These are phyloP conservation scores for Montipora foliosa DNA, from an alignment of 64 coral and sea anemone genomes.

Conservation along the genomic window DNA sequence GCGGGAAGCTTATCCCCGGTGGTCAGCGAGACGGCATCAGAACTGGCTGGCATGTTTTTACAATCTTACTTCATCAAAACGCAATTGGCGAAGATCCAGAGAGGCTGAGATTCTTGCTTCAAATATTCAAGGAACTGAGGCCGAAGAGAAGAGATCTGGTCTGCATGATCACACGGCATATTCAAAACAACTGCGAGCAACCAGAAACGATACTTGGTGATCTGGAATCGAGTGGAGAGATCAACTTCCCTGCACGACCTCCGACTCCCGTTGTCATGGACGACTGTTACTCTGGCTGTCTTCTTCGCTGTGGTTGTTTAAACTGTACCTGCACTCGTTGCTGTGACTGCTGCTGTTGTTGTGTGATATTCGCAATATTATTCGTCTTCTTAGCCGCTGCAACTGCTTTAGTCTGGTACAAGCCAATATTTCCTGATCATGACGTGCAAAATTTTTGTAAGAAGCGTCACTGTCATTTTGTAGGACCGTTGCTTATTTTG, in stretches of 20 bases:
- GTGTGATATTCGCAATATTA: not conserved
- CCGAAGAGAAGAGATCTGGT: slow-evolving; percentile 76
- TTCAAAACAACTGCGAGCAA: slow-evolving; percentile 21
- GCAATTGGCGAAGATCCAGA: slow-evolving; percentile 54
- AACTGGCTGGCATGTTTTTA: slow-evolving; percentile 61
- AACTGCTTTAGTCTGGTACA: not conserved
- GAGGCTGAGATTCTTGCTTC: slow-evolving; percentile 51
- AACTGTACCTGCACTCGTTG: slow-evolving; percentile 11
- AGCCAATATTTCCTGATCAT: not conserved
- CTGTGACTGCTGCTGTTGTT: not conserved
- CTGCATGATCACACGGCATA: slow-evolving; percentile 45
- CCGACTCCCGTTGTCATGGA: not conserved
- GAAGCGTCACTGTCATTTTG: too few relatives aligned
- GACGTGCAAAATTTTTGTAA: not conserved
- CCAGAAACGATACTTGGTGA: not conserved
- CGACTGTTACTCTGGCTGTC: not conserved
- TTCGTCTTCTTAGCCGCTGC: not conserved
- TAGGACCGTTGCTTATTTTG: not conserved
- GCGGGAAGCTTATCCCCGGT: slow-evolving; percentile 48
- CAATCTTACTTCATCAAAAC: slow-evolving; percentile 49
- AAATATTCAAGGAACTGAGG: slow-evolving; percentile 53
- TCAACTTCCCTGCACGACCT: not conserved
- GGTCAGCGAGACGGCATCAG: slow-evolving; percentile 62
- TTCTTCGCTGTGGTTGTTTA: not conserved
- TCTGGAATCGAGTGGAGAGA: not conserved